A percentile compares a stretch with the other conserved stretches of the same genome.
Conservation (phyloP, 1,140 invertebrate species). For the Cherax destructor region DNA sequence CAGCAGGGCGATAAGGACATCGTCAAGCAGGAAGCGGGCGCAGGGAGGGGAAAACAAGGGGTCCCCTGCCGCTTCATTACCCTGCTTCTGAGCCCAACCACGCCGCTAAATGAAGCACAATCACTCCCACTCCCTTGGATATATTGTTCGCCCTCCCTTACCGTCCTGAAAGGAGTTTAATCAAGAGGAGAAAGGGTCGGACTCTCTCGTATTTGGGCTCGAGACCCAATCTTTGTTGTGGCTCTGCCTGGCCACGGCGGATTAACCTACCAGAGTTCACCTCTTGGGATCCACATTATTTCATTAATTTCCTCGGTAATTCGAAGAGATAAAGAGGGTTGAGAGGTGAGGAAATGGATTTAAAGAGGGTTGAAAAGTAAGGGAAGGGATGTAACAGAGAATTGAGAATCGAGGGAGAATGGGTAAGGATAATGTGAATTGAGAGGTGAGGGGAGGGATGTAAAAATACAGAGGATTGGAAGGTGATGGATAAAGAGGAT, state of each 20-base stretch:
- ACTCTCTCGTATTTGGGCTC: slow-evolving; percentile 12
- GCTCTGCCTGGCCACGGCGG: not conserved
- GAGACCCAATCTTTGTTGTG: not conserved
- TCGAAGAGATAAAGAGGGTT: not conserved
- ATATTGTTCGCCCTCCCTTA: slow-evolving; percentile 15
- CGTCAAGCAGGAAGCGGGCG: too few relatives aligned
- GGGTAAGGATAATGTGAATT: too few relatives aligned
- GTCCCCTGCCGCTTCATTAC: not conserved
- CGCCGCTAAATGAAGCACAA: slow-evolving; percentile 17
- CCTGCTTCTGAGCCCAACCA: not conserved
- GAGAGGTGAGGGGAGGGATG: too few relatives aligned
- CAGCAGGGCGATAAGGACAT: too few relatives aligned
- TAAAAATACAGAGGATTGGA: too few relatives aligned
- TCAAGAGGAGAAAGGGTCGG: slow-evolving; percentile 25
- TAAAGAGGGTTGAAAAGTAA: too few relatives aligned
- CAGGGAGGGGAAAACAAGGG: not conserved
- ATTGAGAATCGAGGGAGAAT: too few relatives aligned
- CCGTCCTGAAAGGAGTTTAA: slow-evolving; percentile 22
- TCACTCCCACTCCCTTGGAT: slow-evolving; percentile 2
- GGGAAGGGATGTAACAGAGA: too few relatives aligned
- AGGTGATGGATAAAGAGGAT: too few relatives aligned
- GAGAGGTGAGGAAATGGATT: not conserved
- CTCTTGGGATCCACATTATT: slow-evolving; percentile 14
- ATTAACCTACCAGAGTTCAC: not conserved
- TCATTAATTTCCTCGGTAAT: slow-evolving; percentile 4